A percentile compares a stretch with the other conserved stretches of the same genome.
These are phyloP conservation scores for Rhyacichthys aspro DNA, from an alignment of 2,797 vertebrate genomes.

Conservation along the genomic window DNA sequence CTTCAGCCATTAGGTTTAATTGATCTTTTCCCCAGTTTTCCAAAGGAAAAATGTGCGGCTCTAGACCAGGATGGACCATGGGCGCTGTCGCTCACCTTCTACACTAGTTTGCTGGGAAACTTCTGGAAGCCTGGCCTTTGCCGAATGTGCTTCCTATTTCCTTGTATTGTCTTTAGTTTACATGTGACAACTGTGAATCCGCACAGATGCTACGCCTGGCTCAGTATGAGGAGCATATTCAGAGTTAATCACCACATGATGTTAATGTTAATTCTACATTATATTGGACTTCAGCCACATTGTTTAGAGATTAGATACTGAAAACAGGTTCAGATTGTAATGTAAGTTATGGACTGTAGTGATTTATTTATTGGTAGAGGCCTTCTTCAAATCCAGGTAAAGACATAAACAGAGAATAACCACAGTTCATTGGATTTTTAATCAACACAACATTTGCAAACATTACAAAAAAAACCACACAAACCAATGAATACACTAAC, in stretches of 20 bases:
- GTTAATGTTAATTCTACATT: not conserved
- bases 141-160: slow-evolving; percentile 71
- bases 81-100: slow-evolving; percentile 15
- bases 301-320: no score
- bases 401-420: no score
- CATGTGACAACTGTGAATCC: slow-evolving; percentile 33
- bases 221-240: not conserved
- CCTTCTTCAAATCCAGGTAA: no score
- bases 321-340: no score
- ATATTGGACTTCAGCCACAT: no score
- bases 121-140: slow-evolving; percentile 47
- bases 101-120: slow-evolving; percentile 45
- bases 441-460: no score
- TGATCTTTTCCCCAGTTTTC: slow-evolving; percentile 29
- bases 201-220: slow-evolving; percentile 15
- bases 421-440: no score
- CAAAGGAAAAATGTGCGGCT: slow-evolving; percentile 21
- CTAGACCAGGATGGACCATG: slow-evolving; percentile 23
- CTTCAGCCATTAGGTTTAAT: slow-evolving; percentile 69
- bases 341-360: no score
- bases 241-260: not conserved
- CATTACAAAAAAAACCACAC: no score
- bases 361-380: no score
- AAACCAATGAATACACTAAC: no score
- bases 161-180: slow-evolving; percentile 70